Percentiles rank a stretch among this genome's conserved stretches.
These are phyloP conservation scores for Molorchus minor DNA, from an alignment of 2,888 invertebrate species.

Conservation along the genomic window DNA sequence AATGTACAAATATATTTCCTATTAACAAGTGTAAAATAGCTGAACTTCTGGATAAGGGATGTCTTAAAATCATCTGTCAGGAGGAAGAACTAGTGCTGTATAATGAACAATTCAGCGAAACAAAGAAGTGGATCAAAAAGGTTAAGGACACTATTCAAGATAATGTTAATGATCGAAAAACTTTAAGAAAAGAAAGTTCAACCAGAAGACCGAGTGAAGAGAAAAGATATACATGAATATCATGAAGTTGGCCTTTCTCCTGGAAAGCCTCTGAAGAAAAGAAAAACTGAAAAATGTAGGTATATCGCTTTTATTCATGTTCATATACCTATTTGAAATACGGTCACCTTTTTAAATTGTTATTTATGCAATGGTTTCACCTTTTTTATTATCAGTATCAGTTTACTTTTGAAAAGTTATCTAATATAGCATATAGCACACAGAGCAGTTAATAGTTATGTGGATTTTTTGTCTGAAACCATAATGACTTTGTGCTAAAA, in stretches of 20 bases:
- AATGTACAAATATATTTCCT: constrained; percentile 74
- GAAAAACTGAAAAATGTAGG: constrained; percentile 46
- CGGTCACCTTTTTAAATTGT: too few relatives aligned
- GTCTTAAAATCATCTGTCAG: constrained; percentile 70
- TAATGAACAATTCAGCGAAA: constrained; percentile 65
- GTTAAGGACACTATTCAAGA: constrained; percentile 67
- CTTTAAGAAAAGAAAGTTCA: constrained; percentile 72
- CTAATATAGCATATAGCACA: too few relatives aligned
- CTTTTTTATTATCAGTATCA: too few relatives aligned
- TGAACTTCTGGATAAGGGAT: constrained; percentile 67
- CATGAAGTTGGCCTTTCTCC: constrained; percentile 66
- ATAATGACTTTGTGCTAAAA: too few relatives aligned
- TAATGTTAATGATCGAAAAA: constrained; percentile 68
- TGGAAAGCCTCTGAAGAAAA: constrained; percentile 63
- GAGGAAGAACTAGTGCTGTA: constrained; percentile 68
- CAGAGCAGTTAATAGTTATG: too few relatives aligned
- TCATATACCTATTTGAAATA: too few relatives aligned
- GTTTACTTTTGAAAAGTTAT: too few relatives aligned
- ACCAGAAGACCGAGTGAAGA: constrained; percentile 69
- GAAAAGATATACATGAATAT: constrained; percentile 67
- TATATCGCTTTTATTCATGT: too few relatives aligned
- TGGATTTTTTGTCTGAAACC: too few relatives aligned
- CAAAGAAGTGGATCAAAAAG: constrained; percentile 68
- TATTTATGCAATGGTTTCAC: too few relatives aligned
- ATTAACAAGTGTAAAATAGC: constrained; percentile 74